Conservation (phyloP, 2,113 vertebrate genomes). For the Chrysochloris asiatica region DNA sequence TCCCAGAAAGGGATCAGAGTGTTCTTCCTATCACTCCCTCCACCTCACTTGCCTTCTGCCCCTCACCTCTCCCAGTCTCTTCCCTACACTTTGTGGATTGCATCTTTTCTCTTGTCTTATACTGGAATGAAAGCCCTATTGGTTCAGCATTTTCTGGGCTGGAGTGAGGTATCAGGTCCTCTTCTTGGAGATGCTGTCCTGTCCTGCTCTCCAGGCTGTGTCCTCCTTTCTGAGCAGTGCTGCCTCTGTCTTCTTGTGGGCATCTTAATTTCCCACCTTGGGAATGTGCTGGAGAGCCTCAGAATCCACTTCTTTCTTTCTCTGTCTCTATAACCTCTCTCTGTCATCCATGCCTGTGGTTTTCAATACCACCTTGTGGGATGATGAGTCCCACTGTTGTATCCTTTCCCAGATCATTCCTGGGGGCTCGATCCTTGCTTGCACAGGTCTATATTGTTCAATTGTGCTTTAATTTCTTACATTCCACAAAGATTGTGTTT, state of each 20-base stretch:
- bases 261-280: neutral
- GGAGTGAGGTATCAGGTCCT: no score
- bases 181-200: neutral
- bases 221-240: neutral
- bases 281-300: neutral
- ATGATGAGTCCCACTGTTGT: neutral
- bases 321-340: neutral
- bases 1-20: neutral
- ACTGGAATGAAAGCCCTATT: neutral
- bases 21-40: neutral
- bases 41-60: neutral
- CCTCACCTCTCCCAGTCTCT: neutral
- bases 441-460: no score
- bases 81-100: no score
- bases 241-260: no score
- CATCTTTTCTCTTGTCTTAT: neutral
- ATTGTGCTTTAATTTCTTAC: no score
- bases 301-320: neutral
- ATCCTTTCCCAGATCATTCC: no score
- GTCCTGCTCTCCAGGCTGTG: accelerated
- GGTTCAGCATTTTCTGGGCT: neutral
- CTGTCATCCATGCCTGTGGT: accelerated
- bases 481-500: no score
- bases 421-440: neutral
- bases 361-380: neutral